A percentile compares a stretch with the other conserved stretches of the same genome.
phyloP scores from a whole-genome alignment of 1,140 invertebrate genomes.

The Diorhabda carinulata region DNA sequence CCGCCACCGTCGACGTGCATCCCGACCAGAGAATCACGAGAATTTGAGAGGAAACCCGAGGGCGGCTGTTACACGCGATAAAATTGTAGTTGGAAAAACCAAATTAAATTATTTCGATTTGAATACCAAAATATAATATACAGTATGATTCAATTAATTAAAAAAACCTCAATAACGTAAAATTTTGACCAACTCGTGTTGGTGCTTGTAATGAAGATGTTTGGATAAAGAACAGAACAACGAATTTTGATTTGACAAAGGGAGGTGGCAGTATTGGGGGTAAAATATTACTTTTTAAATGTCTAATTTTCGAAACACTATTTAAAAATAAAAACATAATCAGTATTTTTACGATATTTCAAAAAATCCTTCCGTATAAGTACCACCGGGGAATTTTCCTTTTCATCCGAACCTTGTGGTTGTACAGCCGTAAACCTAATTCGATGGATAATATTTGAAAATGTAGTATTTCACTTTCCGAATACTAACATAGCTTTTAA shows the following conservation, averaged over 20 bases:
- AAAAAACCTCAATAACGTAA: too few relatives aligned
- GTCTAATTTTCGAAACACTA: slow-evolving; percentile 88
- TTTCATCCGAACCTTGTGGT: slow-evolving; percentile 57
- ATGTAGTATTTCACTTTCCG: too few relatives aligned
- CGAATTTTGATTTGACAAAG: too few relatives aligned
- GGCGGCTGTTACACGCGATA: not conserved
- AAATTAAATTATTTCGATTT: too few relatives aligned
- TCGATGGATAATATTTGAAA: too few relatives aligned
- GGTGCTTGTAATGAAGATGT: too few relatives aligned
- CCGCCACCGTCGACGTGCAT: not conserved
- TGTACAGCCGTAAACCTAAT: slow-evolving; percentile 48
- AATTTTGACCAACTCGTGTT: too few relatives aligned
- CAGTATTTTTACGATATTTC: slow-evolving; percentile 41
- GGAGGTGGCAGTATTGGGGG: too few relatives aligned
- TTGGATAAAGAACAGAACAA: too few relatives aligned
- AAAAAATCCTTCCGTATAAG: slow-evolving; percentile 53
- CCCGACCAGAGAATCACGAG: not conserved
- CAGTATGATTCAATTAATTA: too few relatives aligned
- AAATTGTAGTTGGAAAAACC: not conserved
- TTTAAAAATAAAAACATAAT: slow-evolving; percentile 55
- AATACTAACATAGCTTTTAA: too few relatives aligned
- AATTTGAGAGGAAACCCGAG: not conserved
- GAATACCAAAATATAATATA: too few relatives aligned
- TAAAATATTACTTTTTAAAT: slow-evolving; percentile 71
- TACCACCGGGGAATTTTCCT: slow-evolving; percentile 65